Evolutionary conservation across 2,888 invertebrate species (phyloP), one percentile per base, ranked within the genome.

Genomic region (Saturnia pavonia): DNA sequence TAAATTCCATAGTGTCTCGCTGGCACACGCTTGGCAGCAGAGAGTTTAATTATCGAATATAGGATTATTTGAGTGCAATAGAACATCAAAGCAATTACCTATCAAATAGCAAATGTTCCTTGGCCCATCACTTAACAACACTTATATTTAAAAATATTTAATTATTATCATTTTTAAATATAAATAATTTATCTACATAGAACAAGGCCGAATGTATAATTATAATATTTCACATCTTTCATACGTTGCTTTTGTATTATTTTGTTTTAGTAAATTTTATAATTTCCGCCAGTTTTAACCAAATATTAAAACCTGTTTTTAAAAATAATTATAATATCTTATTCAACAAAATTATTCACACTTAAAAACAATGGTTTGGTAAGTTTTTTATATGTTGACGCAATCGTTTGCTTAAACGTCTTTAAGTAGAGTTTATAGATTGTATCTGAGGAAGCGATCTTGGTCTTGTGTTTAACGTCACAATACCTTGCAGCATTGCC

Each of bases 391-490:
- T 54, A 54, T 54, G 54, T 68, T 68, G 54, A 40, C 68, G 68
- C 69, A 67, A 73, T 71, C 71, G 70, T 73, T 72, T 54, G 69
- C 54, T 76, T 72, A 74, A 77, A 78, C 78, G 79, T 76, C 75
- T 80, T 71, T 81, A 78, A 77, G 73, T 78, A 76, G 74, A 73
- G 72, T 77, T 75, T 78, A 79, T 77, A 80, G 80, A 82, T 82
- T 75, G 75, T 80, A 85, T 86, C 83, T 73, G 71, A 85, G 85
- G 83, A 85, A 83, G 82, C 78, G 77, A 81, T 81, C 82, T 81
- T 81, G 81, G 82, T 80, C 76, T 77, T 77, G 74, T 78, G 77
- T 78, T 80, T 77, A 74, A 77, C 60, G 71, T 71, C 75, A 77
- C 74, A 76, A 74, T 81, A 77, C 81, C 80, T 82, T 80, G 80